A percentile compares a stretch with the other conserved stretches of the same genome.
Conservation (phyloP, 1,140 invertebrate genomes). For the Helicoverpa armigera region DNA sequence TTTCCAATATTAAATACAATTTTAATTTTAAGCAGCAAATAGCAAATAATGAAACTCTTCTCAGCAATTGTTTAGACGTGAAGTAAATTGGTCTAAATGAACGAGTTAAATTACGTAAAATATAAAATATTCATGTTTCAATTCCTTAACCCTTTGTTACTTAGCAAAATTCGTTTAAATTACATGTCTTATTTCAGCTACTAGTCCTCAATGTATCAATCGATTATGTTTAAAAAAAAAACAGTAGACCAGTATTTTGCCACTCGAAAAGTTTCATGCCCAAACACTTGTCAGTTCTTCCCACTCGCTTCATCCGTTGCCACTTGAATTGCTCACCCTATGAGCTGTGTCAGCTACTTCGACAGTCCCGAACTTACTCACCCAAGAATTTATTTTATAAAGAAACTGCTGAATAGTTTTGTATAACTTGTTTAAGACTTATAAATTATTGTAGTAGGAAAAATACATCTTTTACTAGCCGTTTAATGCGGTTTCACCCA, state of each 20-base stretch:
- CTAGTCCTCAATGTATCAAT: not conserved
- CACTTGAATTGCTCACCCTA: conserved; percentile 10
- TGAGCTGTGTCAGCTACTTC: conserved; percentile 22
- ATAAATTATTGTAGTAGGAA: too few relatives aligned
- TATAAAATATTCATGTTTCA: too few relatives aligned
- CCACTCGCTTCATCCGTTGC: not conserved
- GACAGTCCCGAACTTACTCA: not conserved
- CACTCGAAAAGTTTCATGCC: conserved; percentile 15
- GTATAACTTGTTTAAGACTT: conserved; percentile 8
- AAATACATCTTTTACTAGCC: too few relatives aligned
- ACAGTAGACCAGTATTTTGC: not conserved
- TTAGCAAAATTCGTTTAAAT: not conserved
- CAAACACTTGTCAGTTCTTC: conserved; percentile 2
- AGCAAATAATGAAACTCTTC: too few relatives aligned
- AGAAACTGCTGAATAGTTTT: conserved; percentile 22
- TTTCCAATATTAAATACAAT: too few relatives aligned
- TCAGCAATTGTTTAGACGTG: too few relatives aligned
- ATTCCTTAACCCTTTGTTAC: not conserved
- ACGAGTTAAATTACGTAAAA: too few relatives aligned
- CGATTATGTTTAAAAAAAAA: not conserved
- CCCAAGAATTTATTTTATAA: conserved; percentile 22
- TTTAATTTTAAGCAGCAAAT: too few relatives aligned
- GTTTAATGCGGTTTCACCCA: too few relatives aligned
- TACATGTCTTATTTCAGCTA: not conserved
- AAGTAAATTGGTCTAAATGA: too few relatives aligned